Evolutionary conservation across 2,113 vertebrate species (phyloP), one percentile per base, ranked within the genome.

Genomic region (Sinosuthora webbiana): DNA sequence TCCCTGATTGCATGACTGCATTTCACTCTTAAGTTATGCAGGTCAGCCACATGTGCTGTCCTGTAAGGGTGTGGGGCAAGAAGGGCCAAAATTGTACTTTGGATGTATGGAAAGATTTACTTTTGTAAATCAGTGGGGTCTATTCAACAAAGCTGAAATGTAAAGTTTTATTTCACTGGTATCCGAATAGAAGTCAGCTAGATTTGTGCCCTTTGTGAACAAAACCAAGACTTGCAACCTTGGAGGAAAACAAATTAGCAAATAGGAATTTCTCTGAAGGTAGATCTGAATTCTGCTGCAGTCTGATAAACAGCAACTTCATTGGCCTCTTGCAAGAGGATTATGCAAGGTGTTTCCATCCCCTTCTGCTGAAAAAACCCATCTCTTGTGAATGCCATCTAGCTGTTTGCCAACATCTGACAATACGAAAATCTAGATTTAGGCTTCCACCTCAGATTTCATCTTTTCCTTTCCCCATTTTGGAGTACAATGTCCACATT

Each of bases 1-100:
- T 56, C 22, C 21, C 16, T 3, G 1, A 10, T 0, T 45, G 8
- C 44, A 37, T 12, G 7, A n/a, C 31, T 71, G 24, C 33, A 3
- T 60, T 93, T 73, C 41, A n/a, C 9, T 76, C 42, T 39, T 8
- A 52, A 33, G 16, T 62, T 64, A 15, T 7, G 11, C 27, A 57
- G 11, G 11, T 62, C 33, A 63, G 44, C 21, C 35, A 50, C 39
- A 45, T 0, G 0, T 69, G n/a, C 23, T 68, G 33, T 30, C 24
- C 81, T 82, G 41, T 15, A 59, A 63, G 41, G 37, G 3, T 5
- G 2, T 53, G 45, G 9, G 67, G 28, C 25, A 71, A 76, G 70
- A 79, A 79, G 20, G 14, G 55, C 65, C 52, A 79, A 60, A 70
- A 25, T 12, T 33, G 3, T 35, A 8, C 7, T 63, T 63, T 31